Evolutionary conservation across 2,888 invertebrate genomes (phyloP), one percentile per base, ranked within the genome.

Genomic region (Platycnemis pennipes): DNA sequence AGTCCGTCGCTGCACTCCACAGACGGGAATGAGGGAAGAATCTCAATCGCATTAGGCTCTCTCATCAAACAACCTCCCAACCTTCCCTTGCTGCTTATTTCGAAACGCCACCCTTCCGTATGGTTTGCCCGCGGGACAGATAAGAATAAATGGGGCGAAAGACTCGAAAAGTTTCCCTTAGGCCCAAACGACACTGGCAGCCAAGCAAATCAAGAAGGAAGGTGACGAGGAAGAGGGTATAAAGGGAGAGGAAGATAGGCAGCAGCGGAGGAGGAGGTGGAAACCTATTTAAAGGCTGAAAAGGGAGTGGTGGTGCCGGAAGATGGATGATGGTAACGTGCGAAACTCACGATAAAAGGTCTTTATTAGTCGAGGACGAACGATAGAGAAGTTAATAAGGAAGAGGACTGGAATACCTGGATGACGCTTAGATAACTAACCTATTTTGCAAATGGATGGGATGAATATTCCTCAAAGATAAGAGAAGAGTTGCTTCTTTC

Each of bases 81-180:
- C 19, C 42, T 42, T 37, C 45, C 16, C 19, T n/a, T 22, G 37
- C 31, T 37, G 11, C 37, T 77, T 37, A 77, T 77, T 77, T 77
- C 77, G 37, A 77, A 77, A 77, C 44, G 49, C 56, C 42, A 46
- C 44, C 63, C 4, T 63, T 44, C 45, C 56, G 69, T 42, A 56
- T 56, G 63, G 69, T 91, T 69, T 44, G 7, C 13, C 1, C 44
- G 56, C 63, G 63, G n/a, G 26, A 26, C 44, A 26, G 91, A 91
- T 91, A 91, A 91, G 91, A 91, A 91, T 91, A 69, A 91, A 91
- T 44, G 91, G 45, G 69, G 91, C 63, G 19, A 45, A 45, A 26
- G 13, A 26, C 16, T 63, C 45, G 63, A n/a, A 44, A 44, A 11
- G 63, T 56, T 63, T 44, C 8, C 63, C 42, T 22, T 44, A 13